Percentiles rank a stretch among this genome's conserved stretches.
Evolutionary conservation across 2,113 vertebrate genomes (phyloP).

Genomic region (Gallinago media): DNA sequence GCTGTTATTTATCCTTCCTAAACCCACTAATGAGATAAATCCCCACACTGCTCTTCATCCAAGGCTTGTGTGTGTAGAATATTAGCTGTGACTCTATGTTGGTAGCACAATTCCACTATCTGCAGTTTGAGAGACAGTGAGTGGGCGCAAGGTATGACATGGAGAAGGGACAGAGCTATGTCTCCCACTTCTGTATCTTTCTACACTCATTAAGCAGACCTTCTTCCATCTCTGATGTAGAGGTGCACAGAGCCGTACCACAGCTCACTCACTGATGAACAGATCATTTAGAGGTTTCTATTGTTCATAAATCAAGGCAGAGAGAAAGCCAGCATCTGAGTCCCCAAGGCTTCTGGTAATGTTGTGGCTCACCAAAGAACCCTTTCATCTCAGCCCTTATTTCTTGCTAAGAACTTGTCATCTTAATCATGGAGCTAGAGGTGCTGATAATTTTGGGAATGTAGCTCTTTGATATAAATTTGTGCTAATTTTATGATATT

Average conservation of each 20-base stretch:
- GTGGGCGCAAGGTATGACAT: neutral
- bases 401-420: neutral
- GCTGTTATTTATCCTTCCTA: neutral
- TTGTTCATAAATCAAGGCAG: neutral
- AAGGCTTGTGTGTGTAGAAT: neutral
- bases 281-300: neutral
- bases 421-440: neutral
- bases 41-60: neutral
- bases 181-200: neutral
- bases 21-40: neutral
- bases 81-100: accelerated
- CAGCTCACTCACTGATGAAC: neutral
- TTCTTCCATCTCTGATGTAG: neutral
- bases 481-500: conserved; percentile 3
- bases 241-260: neutral
- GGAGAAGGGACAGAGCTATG: neutral
- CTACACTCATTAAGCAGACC: neutral
- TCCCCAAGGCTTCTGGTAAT: neutral
- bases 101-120: neutral
- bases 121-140: neutral
- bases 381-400: neutral
- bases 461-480: neutral
- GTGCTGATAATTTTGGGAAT: neutral
- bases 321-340: neutral
- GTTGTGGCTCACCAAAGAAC: neutral